Evolutionary conservation across 2,113 vertebrate species (phyloP).

Genomic region (Rhea americana): DNA sequence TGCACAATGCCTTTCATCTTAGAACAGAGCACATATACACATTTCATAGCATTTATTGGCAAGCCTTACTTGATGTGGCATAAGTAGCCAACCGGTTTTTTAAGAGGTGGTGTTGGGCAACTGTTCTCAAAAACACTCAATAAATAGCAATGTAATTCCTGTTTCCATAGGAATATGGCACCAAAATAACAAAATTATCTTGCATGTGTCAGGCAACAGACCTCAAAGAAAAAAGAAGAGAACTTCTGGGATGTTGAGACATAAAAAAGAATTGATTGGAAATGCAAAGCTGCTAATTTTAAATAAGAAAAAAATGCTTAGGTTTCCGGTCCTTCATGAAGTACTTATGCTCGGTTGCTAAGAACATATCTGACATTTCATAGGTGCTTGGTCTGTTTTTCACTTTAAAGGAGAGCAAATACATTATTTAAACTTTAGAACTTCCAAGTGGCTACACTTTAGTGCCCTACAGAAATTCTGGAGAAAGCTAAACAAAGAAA

Average conservation of each 20-base stretch:
- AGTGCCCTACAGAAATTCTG: conserved; percentile 17
- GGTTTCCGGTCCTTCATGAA: conserved; percentile 30
- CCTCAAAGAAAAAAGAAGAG: background rate
- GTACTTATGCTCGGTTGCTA: background rate
- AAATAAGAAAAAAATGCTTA: conserved; percentile 57
- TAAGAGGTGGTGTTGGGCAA: background rate
- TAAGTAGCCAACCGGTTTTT: background rate
- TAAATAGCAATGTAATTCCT: background rate
- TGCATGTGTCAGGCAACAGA: background rate
- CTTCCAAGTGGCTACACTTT: conserved; percentile 49
- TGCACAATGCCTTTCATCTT: conserved; percentile 8
- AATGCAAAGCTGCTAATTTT: conserved; percentile 44
- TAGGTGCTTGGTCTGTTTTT: conserved; percentile 22
- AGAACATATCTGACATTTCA: conserved; percentile 54
- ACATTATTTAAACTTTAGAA: conserved; percentile 37
- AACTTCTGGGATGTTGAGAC: conserved; percentile 33
- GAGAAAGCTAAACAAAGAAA: conserved; percentile 1
- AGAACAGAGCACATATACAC: conserved; percentile 21
- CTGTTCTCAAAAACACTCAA: background rate
- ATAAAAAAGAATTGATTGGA: conserved; percentile 47
- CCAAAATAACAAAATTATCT: background rate
- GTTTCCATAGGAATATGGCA: conserved; percentile 2
- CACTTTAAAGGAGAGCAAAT: conserved; percentile 37
- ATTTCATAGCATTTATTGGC: conserved; percentile 21
- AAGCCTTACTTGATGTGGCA: background rate